Conservation (phyloP, 1,140 invertebrate genomes). For the Tetramorium parvispinum region DNA sequence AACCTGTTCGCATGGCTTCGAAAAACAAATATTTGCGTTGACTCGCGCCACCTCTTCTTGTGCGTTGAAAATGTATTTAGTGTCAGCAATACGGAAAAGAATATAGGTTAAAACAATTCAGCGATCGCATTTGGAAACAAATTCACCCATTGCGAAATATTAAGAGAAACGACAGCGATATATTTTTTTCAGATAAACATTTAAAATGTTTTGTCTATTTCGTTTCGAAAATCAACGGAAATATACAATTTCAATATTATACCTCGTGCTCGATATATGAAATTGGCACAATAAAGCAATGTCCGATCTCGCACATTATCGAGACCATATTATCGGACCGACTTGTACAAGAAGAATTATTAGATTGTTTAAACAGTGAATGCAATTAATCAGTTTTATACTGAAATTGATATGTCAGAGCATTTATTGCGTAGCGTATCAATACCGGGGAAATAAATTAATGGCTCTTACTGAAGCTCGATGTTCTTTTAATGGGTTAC, state of each 20-base stretch:
- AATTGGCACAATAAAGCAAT: background rate
- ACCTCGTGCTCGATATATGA: background rate
- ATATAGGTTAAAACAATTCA: background rate
- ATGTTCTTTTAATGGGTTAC: conserved; percentile 49
- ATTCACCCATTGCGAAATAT: background rate
- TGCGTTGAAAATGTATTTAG: conserved; percentile 42
- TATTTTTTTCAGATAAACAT: background rate
- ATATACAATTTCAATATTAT: conserved; percentile 8
- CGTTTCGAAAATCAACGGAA: background rate
- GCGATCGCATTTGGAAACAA: background rate
- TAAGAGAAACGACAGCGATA: background rate
- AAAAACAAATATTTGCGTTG: conserved; percentile 80
- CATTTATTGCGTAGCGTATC: conserved; percentile 47
- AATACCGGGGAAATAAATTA: conserved; percentile 52
- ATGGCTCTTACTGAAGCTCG: conserved; percentile 23
- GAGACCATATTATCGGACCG: conserved; percentile 7
- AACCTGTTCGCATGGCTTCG: conserved; percentile 45
- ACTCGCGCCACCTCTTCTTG: conserved; percentile 43
- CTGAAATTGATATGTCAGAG: conserved; percentile 48
- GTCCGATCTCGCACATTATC: conserved; percentile 10
- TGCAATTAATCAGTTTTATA: conserved; percentile 47
- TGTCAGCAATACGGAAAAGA: background rate
- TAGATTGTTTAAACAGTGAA: conserved; percentile 52
- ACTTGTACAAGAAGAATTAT: conserved; percentile 31
- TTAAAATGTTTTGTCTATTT: background rate